Base-by-base conservation (phyloP, 2,113 vertebrate genomes). In the Petromus typicus region DNA sequence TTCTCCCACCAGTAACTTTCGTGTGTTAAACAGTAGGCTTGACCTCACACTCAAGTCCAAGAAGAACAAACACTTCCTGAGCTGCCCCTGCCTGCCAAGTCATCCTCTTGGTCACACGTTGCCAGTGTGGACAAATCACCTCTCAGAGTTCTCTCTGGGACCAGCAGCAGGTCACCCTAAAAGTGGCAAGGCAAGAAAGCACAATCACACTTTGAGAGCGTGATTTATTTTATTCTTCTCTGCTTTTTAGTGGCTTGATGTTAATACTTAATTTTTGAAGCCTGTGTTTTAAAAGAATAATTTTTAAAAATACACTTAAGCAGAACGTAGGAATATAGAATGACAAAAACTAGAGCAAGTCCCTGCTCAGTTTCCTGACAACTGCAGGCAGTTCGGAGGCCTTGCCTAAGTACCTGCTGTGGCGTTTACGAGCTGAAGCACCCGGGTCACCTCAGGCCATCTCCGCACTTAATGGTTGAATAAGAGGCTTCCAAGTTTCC, bases 181-280 rank as follows among this genome's bases (percentile, higher is more conserved):
- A 82, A 75, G 8, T 61, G 12, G 13, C 40, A 67, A 45, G 56
- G 43, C 48, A 91, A 83, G 25, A 86, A 91, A 79, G n/a, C 76
- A 59, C 40, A 81, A 59, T n/a, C 45, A 37, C 23, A 20, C 30
- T 91, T 91, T 40, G 69, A 96, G 95, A 86, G 67, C 71, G 10
- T 64, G 67, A 82, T 66, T 89, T 76, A 89, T 89, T 90, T 96
- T 86, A 94, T 85, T 71, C 92, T 34, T 94, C 51, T 30, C n/a
- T 1, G 80, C 67, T 87, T n/a, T 88, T 90, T 51, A 89, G 7
- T 93, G 66, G 89, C 10, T 51, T 34, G 27, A 34, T 51, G 71
- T 83, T 83, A n/a, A 11, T 59, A 76, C 20, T 84, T 94, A 45
- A 90, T 83, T 27, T 92, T 75, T 93, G 75, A 48, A 78, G 79